phyloP scores from a whole-genome alignment of 2,888 invertebrate species.

The Drosophila quinaria region DNA sequence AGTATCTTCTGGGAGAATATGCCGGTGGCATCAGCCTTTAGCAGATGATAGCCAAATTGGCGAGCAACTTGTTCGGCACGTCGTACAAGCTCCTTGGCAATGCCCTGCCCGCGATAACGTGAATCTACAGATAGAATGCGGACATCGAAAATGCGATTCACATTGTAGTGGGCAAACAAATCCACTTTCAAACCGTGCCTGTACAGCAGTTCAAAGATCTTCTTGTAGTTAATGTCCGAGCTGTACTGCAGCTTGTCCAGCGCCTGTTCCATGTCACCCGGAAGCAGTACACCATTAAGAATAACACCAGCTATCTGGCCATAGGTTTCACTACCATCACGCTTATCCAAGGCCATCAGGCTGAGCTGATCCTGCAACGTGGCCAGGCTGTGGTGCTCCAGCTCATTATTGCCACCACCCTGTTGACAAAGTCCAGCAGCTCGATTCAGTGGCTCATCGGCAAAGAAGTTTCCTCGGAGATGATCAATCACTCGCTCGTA shows the following conservation, averaged over 20 bases:
- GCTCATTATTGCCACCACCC: slow-evolving; percentile 90
- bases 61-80: slow-evolving; percentile 89
- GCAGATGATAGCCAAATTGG: slow-evolving; percentile 88
- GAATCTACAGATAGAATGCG: slow-evolving; percentile 92
- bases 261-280: slow-evolving; percentile 90
- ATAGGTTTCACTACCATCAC: slow-evolving; percentile 69
- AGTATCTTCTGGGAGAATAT: slow-evolving; percentile 92
- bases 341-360: slow-evolving; percentile 88
- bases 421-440: slow-evolving; percentile 90
- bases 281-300: slow-evolving; percentile 91
- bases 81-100: slow-evolving; percentile 90
- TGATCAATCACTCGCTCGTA: slow-evolving; percentile 90
- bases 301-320: slow-evolving; percentile 92
- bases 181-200: slow-evolving; percentile 89
- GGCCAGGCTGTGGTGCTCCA: slow-evolving; percentile 90
- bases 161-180: slow-evolving; percentile 89
- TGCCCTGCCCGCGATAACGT: slow-evolving; percentile 89
- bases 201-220: slow-evolving; percentile 92
- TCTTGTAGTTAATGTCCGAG: slow-evolving; percentile 90
- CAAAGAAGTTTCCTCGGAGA: slow-evolving; percentile 91
- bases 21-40: slow-evolving; percentile 94
- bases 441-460: slow-evolving; percentile 93
- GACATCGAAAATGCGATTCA: slow-evolving; percentile 91
- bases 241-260: slow-evolving; percentile 89
- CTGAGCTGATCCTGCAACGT: slow-evolving; percentile 92